Base-by-base conservation (phyloP, 2,888 invertebrate species). In the Eristalinus sepulchralis region DNA sequence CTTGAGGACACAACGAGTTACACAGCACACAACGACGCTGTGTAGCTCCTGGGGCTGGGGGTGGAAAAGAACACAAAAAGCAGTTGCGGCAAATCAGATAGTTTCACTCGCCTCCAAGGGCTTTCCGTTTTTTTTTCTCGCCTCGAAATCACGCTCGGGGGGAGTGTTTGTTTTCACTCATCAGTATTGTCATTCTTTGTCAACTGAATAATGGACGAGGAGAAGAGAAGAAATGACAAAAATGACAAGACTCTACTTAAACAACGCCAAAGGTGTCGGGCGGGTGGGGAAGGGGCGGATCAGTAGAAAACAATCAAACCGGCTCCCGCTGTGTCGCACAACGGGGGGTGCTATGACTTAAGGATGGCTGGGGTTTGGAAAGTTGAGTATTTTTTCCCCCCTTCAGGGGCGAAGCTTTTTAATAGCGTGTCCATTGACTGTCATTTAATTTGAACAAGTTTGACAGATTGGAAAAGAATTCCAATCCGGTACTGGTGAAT, bases 1-100 rank as follows among this genome's bases (percentile, higher is more conserved):
- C 47, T 77, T 78, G 81, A 81, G 81, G 85, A 72, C 57, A 68
- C 64, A 17, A n/a, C 53, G 64, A 85, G 81, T 77, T 81, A 85
- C 47, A 68, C 70, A 4, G 20, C n/a, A n/a, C n/a, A n/a, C n/a
- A n/a, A n/a, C n/a, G n/a, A n/a, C n/a, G n/a, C n/a, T n/a, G n/a
- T n/a, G n/a, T n/a, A n/a, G n/a, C n/a, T n/a, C n/a, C n/a, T n/a
- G n/a, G n/a, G n/a, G n/a, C n/a, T 27, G 27, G 27, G 27, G 11
- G 67, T 36, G 13, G 60, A 24, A 60, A 31, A 63, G 31, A 31
- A 20, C 33, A 47, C 27, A 34, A 36, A 4, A 11, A n/a, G 17
- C 13, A 39, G 39, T 6, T 13, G 39, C 13, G 64, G 71, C 31
- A 79, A 75, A 75, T 81, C 63, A 68, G 73, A 81, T 75, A 81